Evolutionary conservation across 2,797 vertebrate species (phyloP).

Genomic region (Pelobates cultripes): DNA sequence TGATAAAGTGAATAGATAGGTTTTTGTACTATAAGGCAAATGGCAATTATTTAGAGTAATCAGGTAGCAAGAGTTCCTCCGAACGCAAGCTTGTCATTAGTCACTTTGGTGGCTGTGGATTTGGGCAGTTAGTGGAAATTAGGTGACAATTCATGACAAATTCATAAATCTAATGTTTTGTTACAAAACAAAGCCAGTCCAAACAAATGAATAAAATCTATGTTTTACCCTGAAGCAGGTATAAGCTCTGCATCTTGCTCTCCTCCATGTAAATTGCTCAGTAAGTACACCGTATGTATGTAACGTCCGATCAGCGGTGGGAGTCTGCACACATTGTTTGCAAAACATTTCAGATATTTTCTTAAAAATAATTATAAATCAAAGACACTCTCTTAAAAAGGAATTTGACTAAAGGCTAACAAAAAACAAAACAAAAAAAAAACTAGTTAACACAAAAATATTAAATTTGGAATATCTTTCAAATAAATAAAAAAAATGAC

Average conservation of each 20-base stretch:
- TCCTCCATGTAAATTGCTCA: no score
- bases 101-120: constrained; percentile 56
- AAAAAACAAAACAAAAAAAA: background rate
- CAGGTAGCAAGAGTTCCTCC: constrained; percentile 58
- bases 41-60: constrained; percentile 69
- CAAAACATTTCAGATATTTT: background rate
- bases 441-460: background rate
- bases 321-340: background rate
- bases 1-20: constrained; percentile 64
- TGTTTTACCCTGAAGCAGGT: background rate
- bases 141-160: constrained; percentile 59
- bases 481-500: background rate
- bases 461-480: background rate
- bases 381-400: background rate
- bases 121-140: background rate
- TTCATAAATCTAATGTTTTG: background rate
- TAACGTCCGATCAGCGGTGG: background rate
- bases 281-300: no score
- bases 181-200: background rate
- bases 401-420: background rate
- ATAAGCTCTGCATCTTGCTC: background rate
- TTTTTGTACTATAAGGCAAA: constrained; percentile 78
- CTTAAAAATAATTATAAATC: background rate
- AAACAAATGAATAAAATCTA: background rate
- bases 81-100: constrained; percentile 61